Evolutionary conservation across 1,140 invertebrate genomes (phyloP).

Genomic region (Drosophila micromelanica): DNA sequence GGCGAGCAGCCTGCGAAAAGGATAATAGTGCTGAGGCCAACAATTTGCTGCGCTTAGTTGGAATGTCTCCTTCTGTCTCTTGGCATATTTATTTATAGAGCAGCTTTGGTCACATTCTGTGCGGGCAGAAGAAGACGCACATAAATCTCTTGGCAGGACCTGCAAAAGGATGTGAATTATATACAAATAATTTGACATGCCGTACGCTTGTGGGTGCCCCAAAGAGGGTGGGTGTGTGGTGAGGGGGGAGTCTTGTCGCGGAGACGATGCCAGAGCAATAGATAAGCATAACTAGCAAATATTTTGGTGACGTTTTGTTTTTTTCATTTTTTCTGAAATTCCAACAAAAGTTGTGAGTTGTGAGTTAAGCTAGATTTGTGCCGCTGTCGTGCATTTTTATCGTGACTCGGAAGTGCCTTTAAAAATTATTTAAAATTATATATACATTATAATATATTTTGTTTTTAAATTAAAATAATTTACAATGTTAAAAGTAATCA

Average conservation of each 20-base stretch:
- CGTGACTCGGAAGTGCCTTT: slow-evolving; percentile 4
- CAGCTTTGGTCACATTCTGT: slow-evolving; percentile 46
- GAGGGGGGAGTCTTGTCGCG: slow-evolving; percentile 20
- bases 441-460: too few relatives aligned
- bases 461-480: too few relatives aligned
- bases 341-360: too few relatives aligned
- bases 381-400: not conserved
- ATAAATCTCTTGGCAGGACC: slow-evolving; percentile 68
- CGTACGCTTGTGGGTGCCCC: slow-evolving; percentile 31
- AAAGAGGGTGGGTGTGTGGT: slow-evolving; percentile 25
- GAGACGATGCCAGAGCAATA: slow-evolving; percentile 64
- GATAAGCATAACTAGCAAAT: slow-evolving; percentile 56
- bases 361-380: not conserved
- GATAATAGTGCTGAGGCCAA: slow-evolving; percentile 79
- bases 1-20: slow-evolving; percentile 60
- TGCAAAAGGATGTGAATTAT: slow-evolving; percentile 80
- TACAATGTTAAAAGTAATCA: too few relatives aligned
- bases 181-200: slow-evolving; percentile 82
- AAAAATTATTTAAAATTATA: too few relatives aligned
- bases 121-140: slow-evolving; percentile 50
- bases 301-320: slow-evolving; percentile 32
- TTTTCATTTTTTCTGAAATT: not conserved
- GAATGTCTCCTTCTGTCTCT: slow-evolving; percentile 46
- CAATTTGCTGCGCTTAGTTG: slow-evolving; percentile 65
- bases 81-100: slow-evolving; percentile 67